Evolutionary conservation across 2,113 vertebrate species (phyloP).

Genomic region (Pseudopipra pipra): DNA sequence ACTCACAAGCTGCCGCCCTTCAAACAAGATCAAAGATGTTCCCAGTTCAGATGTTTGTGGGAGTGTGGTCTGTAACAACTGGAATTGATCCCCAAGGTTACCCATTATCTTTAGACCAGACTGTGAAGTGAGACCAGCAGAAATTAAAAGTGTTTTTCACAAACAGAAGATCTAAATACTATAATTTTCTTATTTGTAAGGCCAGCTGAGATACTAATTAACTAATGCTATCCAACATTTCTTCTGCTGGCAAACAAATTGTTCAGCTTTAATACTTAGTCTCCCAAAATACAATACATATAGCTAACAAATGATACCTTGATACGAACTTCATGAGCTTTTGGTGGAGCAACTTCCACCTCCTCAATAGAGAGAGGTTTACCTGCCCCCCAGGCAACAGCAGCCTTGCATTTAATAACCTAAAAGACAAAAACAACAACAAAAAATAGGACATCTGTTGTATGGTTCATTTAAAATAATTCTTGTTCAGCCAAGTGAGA

Average conservation of each 20-base stretch:
- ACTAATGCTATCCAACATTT: neutral
- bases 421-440: slow-evolving; percentile 8
- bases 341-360: slow-evolving; percentile 80
- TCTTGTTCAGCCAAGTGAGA: slow-evolving; percentile 8
- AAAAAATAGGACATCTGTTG: neutral
- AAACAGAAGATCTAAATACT: neutral
- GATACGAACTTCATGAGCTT: slow-evolving; percentile 83
- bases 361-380: slow-evolving; percentile 81
- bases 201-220: neutral
- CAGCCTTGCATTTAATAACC: slow-evolving; percentile 82
- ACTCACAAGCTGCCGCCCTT: neutral
- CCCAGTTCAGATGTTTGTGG: neutral
- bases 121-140: neutral
- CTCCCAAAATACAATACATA: neutral
- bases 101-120: neutral
- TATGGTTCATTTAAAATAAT: neutral
- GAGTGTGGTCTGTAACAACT: neutral
- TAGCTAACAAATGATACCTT: slow-evolving; percentile 67
- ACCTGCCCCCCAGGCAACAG: slow-evolving; percentile 80
- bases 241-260: neutral
- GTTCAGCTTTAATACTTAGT: neutral
- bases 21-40: neutral
- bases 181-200: neutral
- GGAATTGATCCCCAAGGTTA: neutral
- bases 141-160: neutral